A percentile compares a stretch with the other conserved stretches of the same genome.
These are phyloP conservation scores for Rhabdornis inornatus DNA, from an alignment of 2,113 vertebrate species.

Conservation along the genomic window DNA sequence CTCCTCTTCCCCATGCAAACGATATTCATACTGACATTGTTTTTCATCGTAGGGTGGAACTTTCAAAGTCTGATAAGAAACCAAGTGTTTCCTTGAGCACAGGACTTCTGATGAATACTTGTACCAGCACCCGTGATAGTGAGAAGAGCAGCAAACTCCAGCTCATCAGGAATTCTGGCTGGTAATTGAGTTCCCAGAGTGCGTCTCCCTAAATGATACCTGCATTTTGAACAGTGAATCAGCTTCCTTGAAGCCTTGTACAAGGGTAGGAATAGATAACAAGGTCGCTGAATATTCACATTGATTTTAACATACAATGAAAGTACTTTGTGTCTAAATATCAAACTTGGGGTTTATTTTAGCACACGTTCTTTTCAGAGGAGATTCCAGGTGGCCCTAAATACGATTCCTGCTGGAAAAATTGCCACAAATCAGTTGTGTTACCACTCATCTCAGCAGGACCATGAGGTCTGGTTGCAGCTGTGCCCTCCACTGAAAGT, in stretches of 20 bases:
- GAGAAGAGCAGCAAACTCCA: not conserved
- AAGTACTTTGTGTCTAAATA: not conserved
- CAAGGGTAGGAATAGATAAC: not conserved
- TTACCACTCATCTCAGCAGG: not conserved
- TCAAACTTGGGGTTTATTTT: not conserved
- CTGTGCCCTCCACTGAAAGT: not conserved
- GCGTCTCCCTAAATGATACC: not conserved
- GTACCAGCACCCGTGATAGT: not conserved
- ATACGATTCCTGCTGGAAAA: not conserved
- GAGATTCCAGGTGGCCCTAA: not conserved
- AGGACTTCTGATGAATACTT: not conserved
- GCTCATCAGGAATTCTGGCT: not conserved
- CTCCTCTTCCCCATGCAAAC: not conserved
- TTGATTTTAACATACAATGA: not conserved
- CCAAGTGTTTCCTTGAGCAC: not conserved
- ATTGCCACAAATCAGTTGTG: not conserved
- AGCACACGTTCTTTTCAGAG: not conserved
- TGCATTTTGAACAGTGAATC: not conserved
- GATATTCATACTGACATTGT: not conserved
- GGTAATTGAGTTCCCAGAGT: not conserved
- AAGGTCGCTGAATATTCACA: not conserved
- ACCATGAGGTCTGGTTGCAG: not conserved
- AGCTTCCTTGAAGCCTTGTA: not conserved
- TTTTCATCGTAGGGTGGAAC: not conserved
- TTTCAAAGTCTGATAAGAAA: not conserved